Conservation (phyloP, 2,113 vertebrate species). For the Struthio camelus region DNA sequence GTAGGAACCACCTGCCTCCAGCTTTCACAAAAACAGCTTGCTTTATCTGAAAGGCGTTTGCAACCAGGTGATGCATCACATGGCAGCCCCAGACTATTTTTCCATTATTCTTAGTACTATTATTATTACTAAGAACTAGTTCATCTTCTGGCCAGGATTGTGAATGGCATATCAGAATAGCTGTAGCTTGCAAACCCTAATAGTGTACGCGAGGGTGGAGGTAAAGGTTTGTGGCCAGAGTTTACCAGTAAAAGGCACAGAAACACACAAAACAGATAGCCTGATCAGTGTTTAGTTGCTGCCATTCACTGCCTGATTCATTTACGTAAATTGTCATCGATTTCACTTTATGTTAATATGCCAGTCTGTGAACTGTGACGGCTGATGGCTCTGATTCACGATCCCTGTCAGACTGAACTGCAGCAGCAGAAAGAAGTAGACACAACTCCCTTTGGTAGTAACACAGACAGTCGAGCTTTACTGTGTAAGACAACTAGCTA, state of each 20-base stretch:
- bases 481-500: background rate
- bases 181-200: background rate
- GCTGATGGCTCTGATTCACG: background rate
- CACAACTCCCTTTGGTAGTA: background rate
- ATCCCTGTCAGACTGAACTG: background rate
- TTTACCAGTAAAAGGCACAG: background rate
- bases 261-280: background rate
- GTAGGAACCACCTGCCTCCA: background rate
- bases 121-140: conserved; percentile 60
- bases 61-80: background rate
- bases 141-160: conserved; percentile 1
- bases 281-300: background rate
- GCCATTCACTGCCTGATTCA: background rate
- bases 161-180: background rate
- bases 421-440: background rate
- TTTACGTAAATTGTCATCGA: background rate
- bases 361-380: background rate
- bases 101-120: conserved; percentile 27
- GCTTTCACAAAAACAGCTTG: background rate
- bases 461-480: background rate
- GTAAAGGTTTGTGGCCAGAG: background rate
- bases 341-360: background rate
- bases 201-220: background rate
- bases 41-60: background rate
- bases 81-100: background rate